Conservation (phyloP, 2,888 invertebrate species). For the Hirtodrosophila confusa region DNA sequence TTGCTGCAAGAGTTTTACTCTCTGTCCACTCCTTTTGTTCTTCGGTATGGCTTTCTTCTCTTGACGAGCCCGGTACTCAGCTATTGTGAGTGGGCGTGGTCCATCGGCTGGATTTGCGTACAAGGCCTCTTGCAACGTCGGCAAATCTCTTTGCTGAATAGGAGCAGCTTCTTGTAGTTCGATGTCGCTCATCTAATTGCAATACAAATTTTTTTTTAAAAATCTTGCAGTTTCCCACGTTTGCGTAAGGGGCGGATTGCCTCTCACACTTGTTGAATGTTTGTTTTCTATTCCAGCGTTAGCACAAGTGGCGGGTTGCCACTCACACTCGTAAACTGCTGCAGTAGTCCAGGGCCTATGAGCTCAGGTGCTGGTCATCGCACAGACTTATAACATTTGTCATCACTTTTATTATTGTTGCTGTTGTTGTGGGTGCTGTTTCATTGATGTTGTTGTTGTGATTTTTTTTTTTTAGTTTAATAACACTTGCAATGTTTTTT, state of each 20-base stretch:
- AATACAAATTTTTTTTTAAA: background rate
- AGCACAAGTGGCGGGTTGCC: constrained; percentile 5
- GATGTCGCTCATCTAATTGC: background rate
- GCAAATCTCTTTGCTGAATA: background rate
- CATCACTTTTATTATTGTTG: constrained; percentile 1
- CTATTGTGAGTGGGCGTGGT: too few relatives aligned
- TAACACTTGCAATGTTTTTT: background rate
- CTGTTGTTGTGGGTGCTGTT: background rate
- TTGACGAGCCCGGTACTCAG: background rate
- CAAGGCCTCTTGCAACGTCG: too few relatives aligned
- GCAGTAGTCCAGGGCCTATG: constrained; percentile 4
- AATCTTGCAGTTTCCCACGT: background rate
- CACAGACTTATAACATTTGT: background rate
- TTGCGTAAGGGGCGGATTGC: background rate
- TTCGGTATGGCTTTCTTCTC: too few relatives aligned
- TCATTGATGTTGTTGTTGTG: too few relatives aligned
- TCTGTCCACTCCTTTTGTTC: too few relatives aligned
- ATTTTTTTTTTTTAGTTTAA: too few relatives aligned
- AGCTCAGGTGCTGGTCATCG: constrained; percentile 1
- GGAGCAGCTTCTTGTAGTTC: constrained; percentile 2
- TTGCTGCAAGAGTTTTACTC: too few relatives aligned
- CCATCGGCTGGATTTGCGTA: too few relatives aligned
- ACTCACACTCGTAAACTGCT: background rate
- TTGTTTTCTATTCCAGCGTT: background rate
- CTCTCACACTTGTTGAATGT: constrained; percentile 1